These are phyloP conservation scores for Rhinella marina DNA, from an alignment of 2,797 vertebrate genomes.

Conservation along the genomic window DNA sequence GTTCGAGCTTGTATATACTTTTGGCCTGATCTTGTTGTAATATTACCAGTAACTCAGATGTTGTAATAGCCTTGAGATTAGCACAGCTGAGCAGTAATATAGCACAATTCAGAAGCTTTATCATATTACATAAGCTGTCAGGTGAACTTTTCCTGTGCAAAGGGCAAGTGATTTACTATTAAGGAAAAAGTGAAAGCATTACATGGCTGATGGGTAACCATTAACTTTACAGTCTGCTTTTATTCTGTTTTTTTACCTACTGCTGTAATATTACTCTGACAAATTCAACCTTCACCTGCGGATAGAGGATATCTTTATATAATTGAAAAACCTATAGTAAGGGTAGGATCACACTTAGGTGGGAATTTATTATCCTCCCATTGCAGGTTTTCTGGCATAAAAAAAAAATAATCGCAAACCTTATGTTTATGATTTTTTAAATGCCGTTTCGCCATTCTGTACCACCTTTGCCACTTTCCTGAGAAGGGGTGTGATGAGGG, in stretches of 20 bases:
- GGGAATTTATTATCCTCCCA: too few species aligned
- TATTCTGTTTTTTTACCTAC: background rate
- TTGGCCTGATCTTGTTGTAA: background rate
- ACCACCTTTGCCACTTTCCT: too few species aligned
- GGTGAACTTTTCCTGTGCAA: background rate
- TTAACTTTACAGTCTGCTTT: background rate
- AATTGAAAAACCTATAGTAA: too few species aligned
- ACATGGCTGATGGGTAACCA: background rate
- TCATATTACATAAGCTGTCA: background rate
- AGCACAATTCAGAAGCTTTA: background rate
- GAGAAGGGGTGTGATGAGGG: too few species aligned
- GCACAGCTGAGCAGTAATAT: background rate
- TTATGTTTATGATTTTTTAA: too few species aligned
- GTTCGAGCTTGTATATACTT: background rate
- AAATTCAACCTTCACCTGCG: too few species aligned
- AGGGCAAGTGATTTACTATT: background rate
- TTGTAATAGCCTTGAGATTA: background rate
- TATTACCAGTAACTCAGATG: background rate
- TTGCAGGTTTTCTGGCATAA: too few species aligned
- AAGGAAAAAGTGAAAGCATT: slow-evolving; percentile 5
- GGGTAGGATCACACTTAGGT: too few species aligned
- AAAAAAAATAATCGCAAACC: too few species aligned
- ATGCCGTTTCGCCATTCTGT: too few species aligned
- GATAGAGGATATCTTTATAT: too few species aligned
- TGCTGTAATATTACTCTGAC: background rate